These are phyloP conservation scores for Mellivora capensis DNA, from an alignment of 2,113 vertebrate species.

Conservation along the genomic window DNA sequence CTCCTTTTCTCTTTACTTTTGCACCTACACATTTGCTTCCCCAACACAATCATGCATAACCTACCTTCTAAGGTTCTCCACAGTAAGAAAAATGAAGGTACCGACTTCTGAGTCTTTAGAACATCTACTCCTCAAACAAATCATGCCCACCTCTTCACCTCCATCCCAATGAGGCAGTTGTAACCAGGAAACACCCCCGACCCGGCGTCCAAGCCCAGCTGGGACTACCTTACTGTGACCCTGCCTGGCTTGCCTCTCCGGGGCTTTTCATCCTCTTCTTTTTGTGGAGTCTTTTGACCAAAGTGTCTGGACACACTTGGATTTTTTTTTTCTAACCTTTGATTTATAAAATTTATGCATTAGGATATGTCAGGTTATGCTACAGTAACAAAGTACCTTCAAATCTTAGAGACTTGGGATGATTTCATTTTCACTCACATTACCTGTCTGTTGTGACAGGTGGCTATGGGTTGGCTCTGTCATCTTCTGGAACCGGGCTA, in stretches of 20 bases:
- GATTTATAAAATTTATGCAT: not conserved
- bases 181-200: not conserved
- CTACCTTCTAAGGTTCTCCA: not conserved
- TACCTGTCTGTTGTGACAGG: not conserved
- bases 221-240: not conserved
- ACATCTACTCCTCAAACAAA: not conserved
- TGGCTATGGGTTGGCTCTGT: not conserved
- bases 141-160: not conserved
- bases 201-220: not conserved
- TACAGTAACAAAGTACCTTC: not conserved
- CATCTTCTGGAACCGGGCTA: not conserved
- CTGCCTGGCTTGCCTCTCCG: not conserved
- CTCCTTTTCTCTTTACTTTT: not conserved
- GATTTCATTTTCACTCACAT: not conserved
- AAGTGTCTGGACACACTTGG: not conserved
- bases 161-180: not conserved
- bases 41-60: not conserved
- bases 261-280: not conserved
- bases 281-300: not conserved
- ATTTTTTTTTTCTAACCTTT: not conserved
- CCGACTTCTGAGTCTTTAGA: not conserved
- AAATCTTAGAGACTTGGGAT: not conserved
- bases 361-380: not conserved
- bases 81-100: not conserved
- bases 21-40: not conserved